A percentile compares a stretch with the other conserved stretches of the same genome.
Evolutionary conservation across 2,888 invertebrate species (phyloP).

Genomic region (Lathronympha strigana): DNA sequence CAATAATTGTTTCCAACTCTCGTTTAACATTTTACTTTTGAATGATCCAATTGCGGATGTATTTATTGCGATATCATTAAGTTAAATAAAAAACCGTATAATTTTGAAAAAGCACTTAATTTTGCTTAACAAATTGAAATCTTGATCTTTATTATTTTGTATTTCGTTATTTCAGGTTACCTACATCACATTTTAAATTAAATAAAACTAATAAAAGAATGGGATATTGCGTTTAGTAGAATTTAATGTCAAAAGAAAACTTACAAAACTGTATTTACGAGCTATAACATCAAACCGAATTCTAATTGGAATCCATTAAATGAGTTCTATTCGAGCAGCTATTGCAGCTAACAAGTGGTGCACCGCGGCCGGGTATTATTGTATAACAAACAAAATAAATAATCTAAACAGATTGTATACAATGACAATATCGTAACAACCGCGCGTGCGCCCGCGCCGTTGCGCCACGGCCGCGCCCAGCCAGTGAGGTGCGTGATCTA

Average conservation of each 20-base stretch:
- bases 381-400: conserved; percentile 43
- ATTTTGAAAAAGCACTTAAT: too few species aligned
- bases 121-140: too few species aligned
- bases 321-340: conserved; percentile 19
- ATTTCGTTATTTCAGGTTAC: too few species aligned
- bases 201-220: too few species aligned
- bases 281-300: conserved; percentile 14
- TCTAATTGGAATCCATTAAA: conserved; percentile 29
- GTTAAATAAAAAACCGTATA: too few species aligned
- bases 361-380: conserved; percentile 37
- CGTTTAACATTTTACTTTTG: conserved; percentile 23
- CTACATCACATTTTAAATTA: background rate
- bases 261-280: conserved; percentile 1
- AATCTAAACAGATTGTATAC: conserved; percentile 46
- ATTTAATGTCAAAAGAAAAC: background rate
- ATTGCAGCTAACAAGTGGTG: conserved; percentile 38
- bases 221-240: background rate
- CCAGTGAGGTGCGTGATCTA: conserved; percentile 69
- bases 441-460: conserved; percentile 68
- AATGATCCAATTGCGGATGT: conserved; percentile 14
- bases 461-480: conserved; percentile 71
- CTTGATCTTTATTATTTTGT: too few species aligned
- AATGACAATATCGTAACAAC: conserved; percentile 56
- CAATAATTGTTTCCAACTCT: conserved; percentile 25
- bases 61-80: background rate